phyloP scores from a whole-genome alignment of 2,888 invertebrate species.

The Heliconius cydno region DNA sequence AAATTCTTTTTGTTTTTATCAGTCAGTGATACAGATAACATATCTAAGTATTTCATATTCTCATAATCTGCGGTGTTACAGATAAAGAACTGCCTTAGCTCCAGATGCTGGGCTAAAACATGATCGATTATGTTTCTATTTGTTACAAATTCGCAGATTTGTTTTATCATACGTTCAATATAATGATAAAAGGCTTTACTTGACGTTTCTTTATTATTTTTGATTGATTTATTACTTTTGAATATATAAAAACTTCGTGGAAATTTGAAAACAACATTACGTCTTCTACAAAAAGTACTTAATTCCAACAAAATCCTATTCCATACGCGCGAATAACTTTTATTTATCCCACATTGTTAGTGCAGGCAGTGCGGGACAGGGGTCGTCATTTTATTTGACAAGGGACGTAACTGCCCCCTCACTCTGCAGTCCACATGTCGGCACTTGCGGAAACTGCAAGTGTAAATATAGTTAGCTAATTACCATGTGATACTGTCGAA shows the following conservation, averaged over 20 bases:
- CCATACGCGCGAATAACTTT: slow-evolving; percentile 33
- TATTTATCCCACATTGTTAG: slow-evolving; percentile 30
- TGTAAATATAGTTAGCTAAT: slow-evolving; percentile 20
- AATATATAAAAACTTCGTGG: not conserved
- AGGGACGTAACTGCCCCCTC: slow-evolving; percentile 15
- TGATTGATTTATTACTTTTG: slow-evolving; percentile 14
- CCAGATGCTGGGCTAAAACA: slow-evolving; percentile 28
- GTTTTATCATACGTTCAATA: not conserved
- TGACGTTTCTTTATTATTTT: slow-evolving; percentile 6
- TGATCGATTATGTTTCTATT: slow-evolving; percentile 43
- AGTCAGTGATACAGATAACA: not conserved
- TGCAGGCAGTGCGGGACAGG: slow-evolving; percentile 16
- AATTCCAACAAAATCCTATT: slow-evolving; percentile 29
- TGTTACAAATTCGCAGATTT: slow-evolving; percentile 38
- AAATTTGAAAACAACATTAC: not conserved
- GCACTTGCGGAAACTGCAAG: slow-evolving; percentile 8
- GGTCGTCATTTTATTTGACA: slow-evolving; percentile 13
- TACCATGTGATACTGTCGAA: not conserved
- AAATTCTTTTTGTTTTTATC: not conserved
- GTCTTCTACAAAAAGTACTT: no score
- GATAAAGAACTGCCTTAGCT: slow-evolving; percentile 18
- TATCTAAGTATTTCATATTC: slow-evolving; percentile 6
- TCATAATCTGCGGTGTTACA: not conserved
- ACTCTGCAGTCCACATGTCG: slow-evolving; percentile 16
- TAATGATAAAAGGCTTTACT: not conserved